Conservation (phyloP, 2,888 invertebrate species). For the Cryptus viduatorius region DNA sequence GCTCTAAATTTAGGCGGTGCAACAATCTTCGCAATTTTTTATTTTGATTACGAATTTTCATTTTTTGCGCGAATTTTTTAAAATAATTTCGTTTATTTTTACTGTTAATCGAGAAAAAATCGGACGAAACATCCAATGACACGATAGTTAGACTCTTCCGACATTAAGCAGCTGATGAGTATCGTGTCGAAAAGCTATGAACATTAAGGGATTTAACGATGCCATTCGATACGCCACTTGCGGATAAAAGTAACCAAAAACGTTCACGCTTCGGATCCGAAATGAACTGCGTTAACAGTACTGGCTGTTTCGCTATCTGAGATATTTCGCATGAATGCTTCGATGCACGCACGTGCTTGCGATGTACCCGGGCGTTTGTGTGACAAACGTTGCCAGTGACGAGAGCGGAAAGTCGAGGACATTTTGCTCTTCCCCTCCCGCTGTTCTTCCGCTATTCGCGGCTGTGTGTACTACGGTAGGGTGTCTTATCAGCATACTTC, state of each 20-base stretch:
- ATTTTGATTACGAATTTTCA: too few species aligned
- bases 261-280: slow-evolving; percentile 21
- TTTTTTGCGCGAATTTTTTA: background rate
- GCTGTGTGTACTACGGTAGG: slow-evolving; percentile 55
- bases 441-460: slow-evolving; percentile 42
- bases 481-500: slow-evolving; percentile 76
- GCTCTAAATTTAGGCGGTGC: too few species aligned
- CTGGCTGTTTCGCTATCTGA: slow-evolving; percentile 1
- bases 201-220: slow-evolving; percentile 12
- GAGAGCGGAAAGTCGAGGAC: slow-evolving; percentile 57
- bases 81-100: background rate
- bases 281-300: slow-evolving; percentile 22
- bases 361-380: slow-evolving; percentile 30
- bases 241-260: slow-evolving; percentile 30
- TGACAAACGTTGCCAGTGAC: slow-evolving; percentile 40
- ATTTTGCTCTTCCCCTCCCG: slow-evolving; percentile 44
- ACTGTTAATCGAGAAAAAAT: background rate
- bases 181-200: background rate
- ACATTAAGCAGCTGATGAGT: background rate
- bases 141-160: background rate
- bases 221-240: slow-evolving; percentile 24
- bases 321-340: slow-evolving; percentile 56
- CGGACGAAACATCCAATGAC: too few species aligned
- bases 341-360: slow-evolving; percentile 35
- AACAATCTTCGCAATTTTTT: too few species aligned